phyloP scores from a whole-genome alignment of 2,113 vertebrate genomes.

The Pundamilia nyererei region DNA sequence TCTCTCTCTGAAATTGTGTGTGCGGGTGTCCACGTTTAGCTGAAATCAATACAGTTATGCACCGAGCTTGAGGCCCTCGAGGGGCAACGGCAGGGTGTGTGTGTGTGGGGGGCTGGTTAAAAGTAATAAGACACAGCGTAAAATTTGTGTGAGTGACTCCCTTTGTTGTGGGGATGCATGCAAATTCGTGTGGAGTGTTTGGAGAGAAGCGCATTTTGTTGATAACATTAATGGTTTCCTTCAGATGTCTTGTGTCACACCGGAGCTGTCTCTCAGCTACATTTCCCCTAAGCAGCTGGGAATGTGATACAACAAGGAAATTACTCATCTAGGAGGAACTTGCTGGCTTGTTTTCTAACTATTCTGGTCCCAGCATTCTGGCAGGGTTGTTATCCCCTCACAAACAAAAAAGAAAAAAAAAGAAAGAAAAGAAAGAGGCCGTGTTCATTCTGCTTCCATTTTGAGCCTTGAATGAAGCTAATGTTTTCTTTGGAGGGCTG shows the following conservation, averaged over 20 bases:
- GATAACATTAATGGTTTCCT: background rate
- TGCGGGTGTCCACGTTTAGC: constrained; percentile 35
- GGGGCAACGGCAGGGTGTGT: background rate
- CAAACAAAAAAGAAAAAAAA: background rate
- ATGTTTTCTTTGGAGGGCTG: background rate
- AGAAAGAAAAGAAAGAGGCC: background rate
- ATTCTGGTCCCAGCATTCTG: constrained; percentile 11
- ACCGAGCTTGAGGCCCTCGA: constrained; percentile 38
- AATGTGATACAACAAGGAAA: constrained; percentile 53
- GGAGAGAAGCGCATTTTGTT: background rate
- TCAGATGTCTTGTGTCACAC: background rate
- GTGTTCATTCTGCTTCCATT: background rate
- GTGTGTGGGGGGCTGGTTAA: background rate
- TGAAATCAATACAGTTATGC: constrained; percentile 63
- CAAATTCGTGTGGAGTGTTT: background rate
- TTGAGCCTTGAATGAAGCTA: background rate
- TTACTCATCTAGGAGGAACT: constrained; percentile 50
- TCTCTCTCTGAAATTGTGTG: constrained; percentile 14
- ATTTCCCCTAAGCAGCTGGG: constrained; percentile 41
- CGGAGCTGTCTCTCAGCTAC: background rate
- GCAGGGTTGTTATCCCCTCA: background rate
- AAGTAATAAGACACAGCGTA: background rate
- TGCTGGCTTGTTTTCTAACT: constrained; percentile 24
- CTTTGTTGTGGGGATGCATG: background rate
- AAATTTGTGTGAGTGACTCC: constrained; percentile 9